A percentile compares a stretch with the other conserved stretches of the same genome.
These are phyloP conservation scores for Aphidius gifuensis DNA, from an alignment of 1,140 invertebrate genomes.

Conservation along the genomic window DNA sequence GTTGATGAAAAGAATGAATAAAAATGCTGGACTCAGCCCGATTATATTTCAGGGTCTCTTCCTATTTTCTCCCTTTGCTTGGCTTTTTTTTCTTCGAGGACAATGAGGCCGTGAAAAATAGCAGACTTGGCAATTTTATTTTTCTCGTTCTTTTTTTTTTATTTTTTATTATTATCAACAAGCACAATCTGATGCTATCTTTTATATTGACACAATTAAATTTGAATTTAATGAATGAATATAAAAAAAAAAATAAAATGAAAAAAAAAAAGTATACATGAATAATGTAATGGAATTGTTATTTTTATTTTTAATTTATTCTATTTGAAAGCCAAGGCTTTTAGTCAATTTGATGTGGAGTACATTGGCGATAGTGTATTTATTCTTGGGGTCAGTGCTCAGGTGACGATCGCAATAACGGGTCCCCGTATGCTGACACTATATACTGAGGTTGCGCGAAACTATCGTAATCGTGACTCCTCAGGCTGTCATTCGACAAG, in stretches of 20 bases:
- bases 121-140: slow-evolving; percentile 30
- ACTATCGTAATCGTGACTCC: slow-evolving; percentile 32
- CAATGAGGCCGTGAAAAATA: slow-evolving; percentile 44
- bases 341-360: too few relatives aligned
- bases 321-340: too few relatives aligned
- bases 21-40: slow-evolving; percentile 19
- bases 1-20: slow-evolving; percentile 7
- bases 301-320: too few relatives aligned
- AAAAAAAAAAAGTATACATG: too few relatives aligned
- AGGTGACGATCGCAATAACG: slow-evolving; percentile 37
- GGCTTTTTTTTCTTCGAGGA: slow-evolving; percentile 20
- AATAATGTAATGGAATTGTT: too few relatives aligned
- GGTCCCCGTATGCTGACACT: slow-evolving; percentile 12
- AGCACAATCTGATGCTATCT: too few relatives aligned
- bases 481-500: slow-evolving; percentile 23
- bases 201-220: too few relatives aligned
- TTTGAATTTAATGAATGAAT: too few relatives aligned
- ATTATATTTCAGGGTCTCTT: slow-evolving; percentile 10
- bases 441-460: slow-evolving; percentile 21
- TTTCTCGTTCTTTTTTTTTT: slow-evolving; percentile 13
- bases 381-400: slow-evolving; percentile 34
- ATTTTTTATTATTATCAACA: slow-evolving; percentile 15
- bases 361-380: background rate
- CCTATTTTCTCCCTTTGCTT: too few relatives aligned
- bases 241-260: too few relatives aligned